Base-by-base conservation (phyloP, 2,113 vertebrate species). In the Dromiciops gliroides region DNA sequence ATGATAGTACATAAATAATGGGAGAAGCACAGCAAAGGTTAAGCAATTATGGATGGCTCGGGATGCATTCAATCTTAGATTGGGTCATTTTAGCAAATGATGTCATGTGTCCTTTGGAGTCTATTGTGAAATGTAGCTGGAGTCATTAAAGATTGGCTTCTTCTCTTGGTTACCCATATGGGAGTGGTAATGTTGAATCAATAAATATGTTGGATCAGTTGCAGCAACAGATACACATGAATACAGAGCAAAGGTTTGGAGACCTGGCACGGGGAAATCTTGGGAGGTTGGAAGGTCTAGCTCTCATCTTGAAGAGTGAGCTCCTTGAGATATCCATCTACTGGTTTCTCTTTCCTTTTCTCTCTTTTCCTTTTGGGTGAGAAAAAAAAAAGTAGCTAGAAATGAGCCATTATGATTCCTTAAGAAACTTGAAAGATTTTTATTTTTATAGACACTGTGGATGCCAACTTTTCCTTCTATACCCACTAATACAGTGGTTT, bases 1-100 rank as follows among this genome's bases (percentile, higher is more conserved):
- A 96, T 91, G 93, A 96, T 97, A 97, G 97, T 97, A 92, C 96
- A 97, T 98, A 97, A 98, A 97, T 97, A 97, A 97, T 92, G 44
- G 10, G 44, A 56, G 92, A 94, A 95, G 91, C 91, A 94, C 50
- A 95, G 95, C 95, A 96, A 97, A 97, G 96, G 96, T 97, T 97
- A 97, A 92, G 96, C 96, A 97, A 94, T 97, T 97, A 97, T 94
- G 93, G 96, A 94, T 95, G 95, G 96, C 96, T 97, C 95, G 96
- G 93, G 97, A 97, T 92, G 90, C 97, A 97, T 97, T 97, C 96
- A 95, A 96, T 97, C 93, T 83, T 97, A 97, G 95, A 94, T 97
- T 96, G 95, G 96, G 91, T 97, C 96, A 96, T 97, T 97, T 97
- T 95, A 97, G 94, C 93, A 96, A 95, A 97, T 97, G 96, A 97